Percentiles rank a stretch among this genome's conserved stretches.
Evolutionary conservation across 1,140 invertebrate genomes (phyloP).

Genomic region (Halesus radiatus): DNA sequence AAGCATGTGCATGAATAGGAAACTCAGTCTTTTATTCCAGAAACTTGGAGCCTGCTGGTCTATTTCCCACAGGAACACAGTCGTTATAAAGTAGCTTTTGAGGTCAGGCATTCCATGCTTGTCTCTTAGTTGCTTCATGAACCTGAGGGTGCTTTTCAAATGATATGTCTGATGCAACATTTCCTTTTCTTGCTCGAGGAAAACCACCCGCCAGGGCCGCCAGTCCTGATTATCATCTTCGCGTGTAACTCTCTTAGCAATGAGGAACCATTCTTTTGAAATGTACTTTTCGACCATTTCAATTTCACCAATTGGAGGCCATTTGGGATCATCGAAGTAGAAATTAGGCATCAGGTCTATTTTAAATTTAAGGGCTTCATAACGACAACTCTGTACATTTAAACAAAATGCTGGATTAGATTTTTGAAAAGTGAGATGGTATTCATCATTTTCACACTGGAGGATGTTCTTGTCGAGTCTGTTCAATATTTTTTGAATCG

Average conservation of each 20-base stretch:
- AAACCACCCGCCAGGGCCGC: constrained; percentile 17
- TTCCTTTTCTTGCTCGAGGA: constrained; percentile 1
- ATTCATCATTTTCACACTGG: not conserved
- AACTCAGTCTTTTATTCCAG: constrained; percentile 2
- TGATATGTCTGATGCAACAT: not conserved
- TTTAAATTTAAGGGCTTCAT: constrained; percentile 1
- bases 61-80: constrained; percentile 14
- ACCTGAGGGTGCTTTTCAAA: constrained; percentile 7
- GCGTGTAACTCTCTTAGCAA: not conserved
- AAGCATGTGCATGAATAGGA: constrained; percentile 22
- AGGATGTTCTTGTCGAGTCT: not conserved
- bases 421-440: not conserved
- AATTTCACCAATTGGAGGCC: not conserved
- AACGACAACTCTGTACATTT: not conserved
- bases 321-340: not conserved
- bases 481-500: constrained; percentile 6
- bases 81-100: constrained; percentile 8
- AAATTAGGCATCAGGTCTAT: constrained; percentile 7
- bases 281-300: not conserved
- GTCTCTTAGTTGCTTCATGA: constrained; percentile 19
- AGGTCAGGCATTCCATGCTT: not conserved
- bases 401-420: constrained; percentile 15
- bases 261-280: constrained; percentile 9
- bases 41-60: not conserved
- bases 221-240: not conserved